Base-by-base conservation (phyloP, 2,797 vertebrate genomes). In the Chelmon rostratus region DNA sequence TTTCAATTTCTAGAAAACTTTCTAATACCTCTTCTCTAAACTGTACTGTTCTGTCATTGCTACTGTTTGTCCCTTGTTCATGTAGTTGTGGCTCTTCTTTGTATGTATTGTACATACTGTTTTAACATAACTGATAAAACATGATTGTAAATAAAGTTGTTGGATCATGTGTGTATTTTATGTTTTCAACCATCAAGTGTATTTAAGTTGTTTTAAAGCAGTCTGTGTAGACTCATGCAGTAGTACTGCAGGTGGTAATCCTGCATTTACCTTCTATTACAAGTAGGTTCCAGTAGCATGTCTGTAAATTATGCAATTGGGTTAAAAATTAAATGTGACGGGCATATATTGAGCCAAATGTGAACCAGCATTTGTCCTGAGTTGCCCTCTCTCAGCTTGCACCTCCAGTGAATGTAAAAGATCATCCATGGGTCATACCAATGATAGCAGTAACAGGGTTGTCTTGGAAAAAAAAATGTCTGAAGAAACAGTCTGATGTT, bases 1-100 rank as follows among this genome's bases (percentile, higher is more conserved):
- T 91, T 99, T 98, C 87, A 95, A 96, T 79, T 99, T 99, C 86
- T 99, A 96, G 80, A 66, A 15, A 6, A 56, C 57, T 49, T 28
- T 66, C 15, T 71, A 3, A 40, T 31, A 2, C 12, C 16, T 49
- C n/a, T 50, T 4, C 31, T 74, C 42, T 73, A 1, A 7, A 1
- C 58, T 84, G 0, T 66, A 68, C 79, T 91, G 33, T 89, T 23
- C 25, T 18, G 40, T 79, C 42, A 1, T 2, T 46, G 1, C 68
- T 79, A 50, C 56, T 50, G 80, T 94, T 54, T 65, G 84, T 94
- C 82, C 35, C 46, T 77, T 83, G 16, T 92, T 81, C 71, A 62
- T 93, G 74, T 92, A 6, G 49, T 9, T 66, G 56, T 69, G 5
- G 42, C 0, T 52, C 40, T 42, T 42, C 28, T 31, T 86, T 89